Evolutionary conservation across 2,888 invertebrate species (phyloP), one percentile per base, ranked within the genome.

Genomic region (Rhagonycha fulva): DNA sequence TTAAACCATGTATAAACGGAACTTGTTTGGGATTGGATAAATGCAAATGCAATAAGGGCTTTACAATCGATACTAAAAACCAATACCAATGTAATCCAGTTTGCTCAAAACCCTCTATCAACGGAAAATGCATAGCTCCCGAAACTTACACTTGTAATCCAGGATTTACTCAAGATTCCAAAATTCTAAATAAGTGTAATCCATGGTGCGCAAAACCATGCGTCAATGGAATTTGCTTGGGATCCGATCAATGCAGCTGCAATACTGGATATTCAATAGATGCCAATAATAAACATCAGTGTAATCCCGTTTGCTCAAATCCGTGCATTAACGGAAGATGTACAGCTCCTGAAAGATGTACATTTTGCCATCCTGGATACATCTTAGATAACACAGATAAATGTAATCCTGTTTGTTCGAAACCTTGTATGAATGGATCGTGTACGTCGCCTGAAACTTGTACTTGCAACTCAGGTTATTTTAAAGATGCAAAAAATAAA

Each of bases 281-380:
- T 28, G 4, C 32, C 14, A 76, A 77, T 10, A 72, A 76, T 28
- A 76, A 79, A 14, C 83, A 19, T 12, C 12, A 66, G 2, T 81
- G 81, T 66, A 70, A 77, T 19, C 80, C 81, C 0, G 47, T 88
- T 26, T 83, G 83, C 66, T 71, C 76, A 1, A 75, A 83, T 1
- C 80, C 83, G 7, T 90, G 90, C 78, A 78, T 79, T 1, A 87
- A 90, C 76, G 89, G 89, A 0, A 83, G 82, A 9, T 88, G 87
- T 77, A 68, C 79, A 3, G 81, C 75, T 11, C 82, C 82, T 32
- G 79, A 81, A 63, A 71, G 28, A 12, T 83, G 83, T 67, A 70
- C 74, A 14, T 47, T 7, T n/a, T 84, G 82, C 68, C 26, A 76
- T 67, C 11, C 75, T 11, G 81, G 82, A 12, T 82, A 73, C 67